These are phyloP conservation scores for Drosophila lutescens DNA, from an alignment of 2,888 invertebrate species.

Conservation along the genomic window DNA sequence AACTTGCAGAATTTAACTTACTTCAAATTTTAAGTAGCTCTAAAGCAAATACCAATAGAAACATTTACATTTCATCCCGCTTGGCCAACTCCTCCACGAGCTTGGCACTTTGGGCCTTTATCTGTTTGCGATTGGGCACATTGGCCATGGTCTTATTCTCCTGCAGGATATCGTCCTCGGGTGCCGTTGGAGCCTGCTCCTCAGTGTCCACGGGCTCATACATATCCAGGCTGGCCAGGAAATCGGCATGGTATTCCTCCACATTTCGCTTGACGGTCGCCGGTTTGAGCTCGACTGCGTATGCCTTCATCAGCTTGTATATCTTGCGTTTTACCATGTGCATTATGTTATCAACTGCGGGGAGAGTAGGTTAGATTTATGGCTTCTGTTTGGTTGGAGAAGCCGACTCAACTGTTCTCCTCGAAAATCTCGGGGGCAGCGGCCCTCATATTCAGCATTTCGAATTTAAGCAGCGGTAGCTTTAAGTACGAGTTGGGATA, in stretches of 20 bases:
- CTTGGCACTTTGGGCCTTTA: conserved; percentile 82
- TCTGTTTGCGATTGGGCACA: conserved; percentile 81
- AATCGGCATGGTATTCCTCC: conserved; percentile 75
- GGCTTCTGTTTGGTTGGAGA: not conserved
- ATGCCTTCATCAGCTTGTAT: conserved; percentile 71
- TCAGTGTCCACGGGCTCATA: conserved; percentile 36
- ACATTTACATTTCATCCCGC: conserved; percentile 69
- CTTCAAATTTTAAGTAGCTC: conserved; percentile 10
- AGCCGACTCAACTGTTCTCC: conserved; percentile 72
- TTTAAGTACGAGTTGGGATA: conserved; percentile 82
- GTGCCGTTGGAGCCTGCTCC: conserved; percentile 27
- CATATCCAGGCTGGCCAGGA: conserved; percentile 56
- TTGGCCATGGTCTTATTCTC: conserved; percentile 67
- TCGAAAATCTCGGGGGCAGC: conserved; percentile 80
- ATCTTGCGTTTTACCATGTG: conserved; percentile 73
- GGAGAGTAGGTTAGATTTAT: not conserved
- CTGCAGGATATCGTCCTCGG: conserved; percentile 62
- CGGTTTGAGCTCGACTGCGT: conserved; percentile 51
- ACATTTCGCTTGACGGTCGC: conserved; percentile 48
- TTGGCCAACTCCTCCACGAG: conserved; percentile 82
- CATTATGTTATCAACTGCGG: conserved; percentile 73
- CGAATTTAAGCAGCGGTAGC: conserved; percentile 82
- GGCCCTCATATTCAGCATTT: conserved; percentile 76
- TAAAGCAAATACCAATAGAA: not conserved
- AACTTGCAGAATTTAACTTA: conserved; percentile 26